phyloP scores from a whole-genome alignment of 2,113 vertebrate genomes.

The Platanista minor region DNA sequence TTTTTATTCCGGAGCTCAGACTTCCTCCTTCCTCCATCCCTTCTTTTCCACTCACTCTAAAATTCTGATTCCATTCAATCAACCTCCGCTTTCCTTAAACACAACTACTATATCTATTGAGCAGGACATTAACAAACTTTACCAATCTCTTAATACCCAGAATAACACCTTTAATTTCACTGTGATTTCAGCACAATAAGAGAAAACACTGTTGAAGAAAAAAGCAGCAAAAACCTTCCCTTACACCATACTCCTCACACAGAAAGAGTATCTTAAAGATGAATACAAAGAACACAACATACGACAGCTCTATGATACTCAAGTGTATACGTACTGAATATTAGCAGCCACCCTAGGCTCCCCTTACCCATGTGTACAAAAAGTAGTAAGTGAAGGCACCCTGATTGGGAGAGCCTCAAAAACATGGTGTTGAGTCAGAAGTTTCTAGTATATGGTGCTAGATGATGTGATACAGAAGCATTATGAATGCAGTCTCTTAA shows the following conservation, averaged over 20 bases:
- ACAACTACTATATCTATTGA: background rate
- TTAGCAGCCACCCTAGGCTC: background rate
- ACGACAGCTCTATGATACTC: background rate
- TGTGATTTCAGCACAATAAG: background rate
- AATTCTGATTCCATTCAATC: background rate
- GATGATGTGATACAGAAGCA: background rate
- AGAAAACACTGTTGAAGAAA: background rate
- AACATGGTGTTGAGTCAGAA: background rate
- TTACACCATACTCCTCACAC: background rate
- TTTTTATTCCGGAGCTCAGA: background rate
- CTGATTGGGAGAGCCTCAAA: background rate
- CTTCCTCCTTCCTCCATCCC: background rate
- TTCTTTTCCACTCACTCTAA: background rate
- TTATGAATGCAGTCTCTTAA: slow-evolving; percentile 19
- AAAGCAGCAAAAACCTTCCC: background rate
- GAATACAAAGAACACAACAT: background rate
- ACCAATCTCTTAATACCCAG: background rate
- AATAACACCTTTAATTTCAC: slow-evolving; percentile 3
- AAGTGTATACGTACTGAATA: background rate
- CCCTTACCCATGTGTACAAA: background rate
- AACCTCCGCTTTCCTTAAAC: slow-evolving; percentile 17
- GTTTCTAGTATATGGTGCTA: background rate
- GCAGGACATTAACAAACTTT: background rate
- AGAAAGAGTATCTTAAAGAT: background rate
- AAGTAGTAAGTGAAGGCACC: background rate